These are phyloP conservation scores for Neoarius graeffei DNA, from an alignment of 2,113 vertebrate genomes.

Conservation along the genomic window DNA sequence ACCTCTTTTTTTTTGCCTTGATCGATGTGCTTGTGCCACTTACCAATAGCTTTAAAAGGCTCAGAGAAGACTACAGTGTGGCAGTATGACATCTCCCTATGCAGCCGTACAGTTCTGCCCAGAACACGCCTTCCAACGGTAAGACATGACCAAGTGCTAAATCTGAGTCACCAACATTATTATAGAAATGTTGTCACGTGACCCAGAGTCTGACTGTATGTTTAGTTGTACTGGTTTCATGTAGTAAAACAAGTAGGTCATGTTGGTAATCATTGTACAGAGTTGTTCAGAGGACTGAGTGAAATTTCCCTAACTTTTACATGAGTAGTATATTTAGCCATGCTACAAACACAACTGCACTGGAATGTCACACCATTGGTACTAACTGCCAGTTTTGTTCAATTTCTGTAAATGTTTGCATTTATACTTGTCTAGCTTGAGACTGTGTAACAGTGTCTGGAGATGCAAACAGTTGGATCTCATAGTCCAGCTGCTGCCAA, in stretches of 20 bases:
- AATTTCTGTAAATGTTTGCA: conserved; percentile 13
- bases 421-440: conserved; percentile 10
- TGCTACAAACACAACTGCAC: background rate
- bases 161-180: conserved; percentile 32
- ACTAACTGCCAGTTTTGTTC: background rate
- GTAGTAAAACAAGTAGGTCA: conserved; percentile 4
- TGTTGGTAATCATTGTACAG: background rate
- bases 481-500: conserved; percentile 69
- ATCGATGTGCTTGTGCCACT: conserved; percentile 70
- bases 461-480: conserved; percentile 65
- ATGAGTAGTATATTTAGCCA: background rate
- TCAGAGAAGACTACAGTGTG: conserved; percentile 66
- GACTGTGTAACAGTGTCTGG: conserved; percentile 35
- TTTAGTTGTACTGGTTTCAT: conserved; percentile 23
- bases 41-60: conserved; percentile 62
- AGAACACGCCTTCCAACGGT: conserved; percentile 91
- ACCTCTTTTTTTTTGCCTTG: conserved; percentile 52
- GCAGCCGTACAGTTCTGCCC: conserved; percentile 85
- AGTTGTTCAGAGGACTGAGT: background rate
- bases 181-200: conserved; percentile 17
- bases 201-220: background rate
- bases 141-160: conserved; percentile 67
- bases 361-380: background rate
- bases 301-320: background rate
- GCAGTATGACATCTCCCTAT: conserved; percentile 89